phyloP scores from a whole-genome alignment of 2,113 vertebrate species.

The Mola mola region DNA sequence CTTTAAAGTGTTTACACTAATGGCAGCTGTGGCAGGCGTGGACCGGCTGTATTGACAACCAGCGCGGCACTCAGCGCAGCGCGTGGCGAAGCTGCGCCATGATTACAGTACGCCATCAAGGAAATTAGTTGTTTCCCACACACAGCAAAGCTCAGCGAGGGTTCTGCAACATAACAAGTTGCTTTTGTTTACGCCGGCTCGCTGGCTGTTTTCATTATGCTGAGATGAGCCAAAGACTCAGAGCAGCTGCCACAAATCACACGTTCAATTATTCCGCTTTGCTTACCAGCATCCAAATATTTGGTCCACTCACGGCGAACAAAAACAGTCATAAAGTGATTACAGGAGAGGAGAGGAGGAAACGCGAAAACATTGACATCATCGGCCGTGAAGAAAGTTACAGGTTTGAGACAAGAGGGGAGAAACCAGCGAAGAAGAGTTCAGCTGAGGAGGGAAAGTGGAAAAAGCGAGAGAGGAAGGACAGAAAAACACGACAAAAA shows the following conservation, averaged over 20 bases:
- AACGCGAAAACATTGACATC: background rate
- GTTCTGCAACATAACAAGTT: slow-evolving; percentile 84
- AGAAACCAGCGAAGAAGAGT: too few species aligned
- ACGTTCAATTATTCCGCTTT: slow-evolving; percentile 86
- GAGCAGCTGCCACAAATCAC: slow-evolving; percentile 83
- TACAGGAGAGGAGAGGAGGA: slow-evolving; percentile 60
- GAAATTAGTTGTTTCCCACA: slow-evolving; percentile 86
- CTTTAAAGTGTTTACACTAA: slow-evolving; percentile 70
- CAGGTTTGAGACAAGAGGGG: too few species aligned
- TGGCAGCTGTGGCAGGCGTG: slow-evolving; percentile 70
- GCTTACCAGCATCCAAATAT: slow-evolving; percentile 89
- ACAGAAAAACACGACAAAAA: background rate
- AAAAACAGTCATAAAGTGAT: slow-evolving; percentile 88
- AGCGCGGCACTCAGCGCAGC: slow-evolving; percentile 74
- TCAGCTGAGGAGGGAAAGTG: too few species aligned
- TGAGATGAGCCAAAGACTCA: slow-evolving; percentile 80
- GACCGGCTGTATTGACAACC: slow-evolving; percentile 80
- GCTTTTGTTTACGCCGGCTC: slow-evolving; percentile 87
- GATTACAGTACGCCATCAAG: slow-evolving; percentile 85
- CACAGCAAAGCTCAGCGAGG: slow-evolving; percentile 78
- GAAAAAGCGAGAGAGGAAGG: background rate
- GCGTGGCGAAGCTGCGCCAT: slow-evolving; percentile 81
- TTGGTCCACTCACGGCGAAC: slow-evolving; percentile 89
- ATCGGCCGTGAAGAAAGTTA: too few species aligned
- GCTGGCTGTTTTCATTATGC: slow-evolving; percentile 84